Percentiles rank a stretch among this genome's conserved stretches.
Evolutionary conservation across 2,888 invertebrate species (phyloP).

Genomic region (Rutpela maculata): DNA sequence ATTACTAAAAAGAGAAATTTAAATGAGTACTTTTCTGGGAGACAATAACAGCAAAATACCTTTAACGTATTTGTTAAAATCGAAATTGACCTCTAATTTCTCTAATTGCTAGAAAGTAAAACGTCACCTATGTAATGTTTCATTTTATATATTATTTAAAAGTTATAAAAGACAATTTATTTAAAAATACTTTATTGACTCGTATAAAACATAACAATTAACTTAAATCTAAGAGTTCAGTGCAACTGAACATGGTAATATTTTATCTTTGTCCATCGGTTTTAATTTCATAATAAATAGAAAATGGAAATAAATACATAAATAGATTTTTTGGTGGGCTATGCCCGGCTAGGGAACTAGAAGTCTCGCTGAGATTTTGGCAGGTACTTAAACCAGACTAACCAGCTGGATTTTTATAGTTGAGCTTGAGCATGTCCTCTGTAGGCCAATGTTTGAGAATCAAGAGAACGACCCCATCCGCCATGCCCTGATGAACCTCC

Average conservation of each 20-base stretch:
- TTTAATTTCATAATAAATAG: slow-evolving; percentile 46
- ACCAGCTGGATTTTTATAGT: slow-evolving; percentile 62
- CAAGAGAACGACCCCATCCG: slow-evolving; percentile 81
- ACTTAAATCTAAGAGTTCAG: slow-evolving; percentile 64
- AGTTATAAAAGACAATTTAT: neutral
- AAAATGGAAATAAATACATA: slow-evolving; percentile 57
- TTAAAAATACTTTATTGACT: slow-evolving; percentile 63
- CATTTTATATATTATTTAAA: too few relatives aligned
- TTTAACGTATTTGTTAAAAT: slow-evolving; percentile 8
- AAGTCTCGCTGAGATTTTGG: slow-evolving; percentile 63
- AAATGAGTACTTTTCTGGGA: neutral
- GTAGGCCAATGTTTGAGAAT: slow-evolving; percentile 87
- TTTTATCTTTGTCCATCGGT: slow-evolving; percentile 67
- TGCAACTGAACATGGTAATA: slow-evolving; percentile 61
- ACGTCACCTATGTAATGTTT: neutral
- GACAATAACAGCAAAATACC: slow-evolving; percentile 1
- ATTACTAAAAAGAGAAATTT: slow-evolving; percentile 48
- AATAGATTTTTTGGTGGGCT: slow-evolving; percentile 46
- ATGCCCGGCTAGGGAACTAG: slow-evolving; percentile 56
- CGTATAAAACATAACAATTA: slow-evolving; percentile 67
- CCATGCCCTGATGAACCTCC: slow-evolving; percentile 76
- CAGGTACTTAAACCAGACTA: slow-evolving; percentile 69
- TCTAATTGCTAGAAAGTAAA: slow-evolving; percentile 1
- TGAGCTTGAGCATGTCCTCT: slow-evolving; percentile 79
- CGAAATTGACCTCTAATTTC: slow-evolving; percentile 7